Conservation (phyloP, 2,113 vertebrate genomes). For the Pseudopipra pipra region DNA sequence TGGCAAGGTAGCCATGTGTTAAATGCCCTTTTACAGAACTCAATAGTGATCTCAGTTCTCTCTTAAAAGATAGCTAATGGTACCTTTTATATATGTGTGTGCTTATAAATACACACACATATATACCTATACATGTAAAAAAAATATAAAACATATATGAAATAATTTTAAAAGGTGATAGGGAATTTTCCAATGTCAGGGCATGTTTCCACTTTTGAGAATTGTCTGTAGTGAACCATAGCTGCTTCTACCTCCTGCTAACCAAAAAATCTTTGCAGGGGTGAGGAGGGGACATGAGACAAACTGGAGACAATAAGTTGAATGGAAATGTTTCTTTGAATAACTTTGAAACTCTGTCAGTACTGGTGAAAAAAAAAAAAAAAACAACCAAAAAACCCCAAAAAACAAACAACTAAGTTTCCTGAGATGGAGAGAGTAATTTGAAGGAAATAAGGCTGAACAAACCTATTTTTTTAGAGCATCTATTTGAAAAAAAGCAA, state of each 20-base stretch:
- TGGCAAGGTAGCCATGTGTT: background rate
- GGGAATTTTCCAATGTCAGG: background rate
- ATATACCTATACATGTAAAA: too few species aligned
- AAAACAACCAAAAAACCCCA: too few species aligned
- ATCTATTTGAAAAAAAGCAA: background rate
- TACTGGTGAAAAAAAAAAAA: background rate
- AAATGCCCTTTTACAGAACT: background rate
- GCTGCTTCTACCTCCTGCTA: background rate
- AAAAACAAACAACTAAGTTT: background rate
- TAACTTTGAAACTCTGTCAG: background rate
- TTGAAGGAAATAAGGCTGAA: background rate
- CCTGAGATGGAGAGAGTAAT: background rate
- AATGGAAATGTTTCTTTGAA: background rate
- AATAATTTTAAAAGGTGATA: background rate
- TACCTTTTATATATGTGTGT: background rate
- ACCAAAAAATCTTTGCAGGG: background rate
- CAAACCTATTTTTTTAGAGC: background rate
- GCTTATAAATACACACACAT: background rate
- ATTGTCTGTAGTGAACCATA: background rate
- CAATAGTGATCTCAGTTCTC: background rate
- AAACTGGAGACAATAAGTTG: background rate
- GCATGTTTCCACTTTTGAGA: background rate
- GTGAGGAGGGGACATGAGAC: fast-evolving
- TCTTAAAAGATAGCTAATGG: background rate
- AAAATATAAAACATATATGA: background rate